Evolutionary conservation across 35 echinoderm and acorn worm species (phyloP).

Genomic region (Apostichopus parvimensis): DNA sequence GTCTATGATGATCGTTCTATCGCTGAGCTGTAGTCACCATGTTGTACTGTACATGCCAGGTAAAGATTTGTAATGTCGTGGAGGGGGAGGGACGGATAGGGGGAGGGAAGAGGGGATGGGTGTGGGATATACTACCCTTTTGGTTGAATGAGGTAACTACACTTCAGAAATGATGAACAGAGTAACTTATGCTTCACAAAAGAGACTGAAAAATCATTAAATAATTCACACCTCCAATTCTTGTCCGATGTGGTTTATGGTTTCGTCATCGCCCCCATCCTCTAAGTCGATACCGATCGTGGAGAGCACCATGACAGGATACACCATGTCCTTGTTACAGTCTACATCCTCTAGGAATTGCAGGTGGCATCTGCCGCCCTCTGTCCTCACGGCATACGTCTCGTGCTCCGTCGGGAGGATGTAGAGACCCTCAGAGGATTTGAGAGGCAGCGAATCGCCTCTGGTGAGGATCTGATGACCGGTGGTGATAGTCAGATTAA

Average conservation of each 20-base stretch:
- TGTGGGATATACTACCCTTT: too few relatives aligned
- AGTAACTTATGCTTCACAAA: too few relatives aligned
- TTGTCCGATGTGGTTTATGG: slow-evolving; percentile 46
- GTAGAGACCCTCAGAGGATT: slow-evolving; percentile 44
- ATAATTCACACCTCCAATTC: slow-evolving; percentile 26
- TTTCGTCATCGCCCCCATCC: slow-evolving; percentile 44
- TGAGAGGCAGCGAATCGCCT: slow-evolving; percentile 63
- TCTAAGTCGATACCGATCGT: slow-evolving; percentile 44
- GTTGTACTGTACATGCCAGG: too few relatives aligned
- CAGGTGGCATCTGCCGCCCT: slow-evolving; percentile 20
- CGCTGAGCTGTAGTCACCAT: too few relatives aligned
- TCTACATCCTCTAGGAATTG: slow-evolving; percentile 48
- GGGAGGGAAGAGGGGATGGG: too few relatives aligned
- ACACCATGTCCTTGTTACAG: slow-evolving; percentile 51
- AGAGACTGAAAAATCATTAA: too few relatives aligned
- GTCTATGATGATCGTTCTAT: too few relatives aligned
- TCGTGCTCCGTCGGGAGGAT: slow-evolving; percentile 55
- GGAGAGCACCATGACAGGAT: slow-evolving; percentile 47
- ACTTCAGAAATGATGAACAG: too few relatives aligned
- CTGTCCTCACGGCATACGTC: slow-evolving; percentile 56
- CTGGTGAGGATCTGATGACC: slow-evolving; percentile 66
- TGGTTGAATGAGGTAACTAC: too few relatives aligned
- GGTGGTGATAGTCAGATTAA: slow-evolving; percentile 69
- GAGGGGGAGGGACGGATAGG: too few relatives aligned
- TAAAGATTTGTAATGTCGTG: too few relatives aligned